Conservation (phyloP, 2,113 vertebrate species). For the Heteronetta atricapilla region DNA sequence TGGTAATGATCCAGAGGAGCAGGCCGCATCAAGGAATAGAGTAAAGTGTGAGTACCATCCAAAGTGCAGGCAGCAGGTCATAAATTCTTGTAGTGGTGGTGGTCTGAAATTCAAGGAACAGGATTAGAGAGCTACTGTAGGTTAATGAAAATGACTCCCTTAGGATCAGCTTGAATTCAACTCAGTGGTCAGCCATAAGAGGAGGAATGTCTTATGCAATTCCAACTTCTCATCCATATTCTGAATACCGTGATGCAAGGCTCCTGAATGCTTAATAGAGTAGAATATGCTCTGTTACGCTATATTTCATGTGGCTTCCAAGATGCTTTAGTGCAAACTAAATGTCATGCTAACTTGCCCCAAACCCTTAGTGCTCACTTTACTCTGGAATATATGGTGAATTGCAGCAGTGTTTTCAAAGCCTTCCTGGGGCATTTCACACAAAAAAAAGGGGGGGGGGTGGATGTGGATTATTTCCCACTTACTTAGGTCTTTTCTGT, state of each 20-base stretch:
- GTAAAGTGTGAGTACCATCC: conserved; percentile 23
- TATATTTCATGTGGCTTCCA: neutral
- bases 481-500: neutral
- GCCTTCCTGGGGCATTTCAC: neutral
- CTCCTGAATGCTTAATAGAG: conserved; percentile 34
- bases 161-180: conserved; percentile 58
- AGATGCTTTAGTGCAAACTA: conserved; percentile 29
- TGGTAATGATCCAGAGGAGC: conserved; percentile 36
- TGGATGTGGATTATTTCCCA: neutral
- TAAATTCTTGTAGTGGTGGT: conserved; percentile 44
- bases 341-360: conserved; percentile 7
- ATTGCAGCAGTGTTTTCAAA: neutral
- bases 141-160: conserved; percentile 59
- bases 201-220: conserved; percentile 40
- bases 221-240: conserved; percentile 44
- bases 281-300: conserved; percentile 3
- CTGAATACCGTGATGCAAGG: neutral
- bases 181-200: conserved; percentile 40
- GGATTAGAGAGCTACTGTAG: conserved; percentile 49
- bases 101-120: conserved; percentile 59
- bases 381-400: conserved; percentile 2
- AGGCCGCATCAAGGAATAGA: neutral
- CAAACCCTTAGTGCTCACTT: neutral
- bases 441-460: neutral
- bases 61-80: conserved; percentile 31